Evolutionary conservation across 2,888 invertebrate species (phyloP), one percentile per base, ranked within the genome.

Genomic region (Allygus modestus): DNA sequence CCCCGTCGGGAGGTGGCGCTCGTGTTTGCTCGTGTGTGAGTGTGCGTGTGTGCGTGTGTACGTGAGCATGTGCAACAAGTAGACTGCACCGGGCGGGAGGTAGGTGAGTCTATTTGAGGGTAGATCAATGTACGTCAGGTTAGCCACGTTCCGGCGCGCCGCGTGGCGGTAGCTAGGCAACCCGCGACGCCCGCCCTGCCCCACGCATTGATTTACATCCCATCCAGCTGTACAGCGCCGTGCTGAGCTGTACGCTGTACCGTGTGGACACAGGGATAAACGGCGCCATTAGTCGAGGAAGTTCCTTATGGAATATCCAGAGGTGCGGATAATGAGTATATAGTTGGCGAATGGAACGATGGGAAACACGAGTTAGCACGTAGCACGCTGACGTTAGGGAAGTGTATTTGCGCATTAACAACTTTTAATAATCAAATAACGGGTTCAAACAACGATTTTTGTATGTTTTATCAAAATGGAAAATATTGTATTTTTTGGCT

Each of bases 51-150:
- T 51, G 51, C 17, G 75, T 26, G 46, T 51, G 51, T 26, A 43
- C 20, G 33, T 41, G 41, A 43, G 51, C 46, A 46, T 23, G 51
- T 51, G 79, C 79, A 79, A 79, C 79, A 79, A 79, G 79, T 79
- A 79, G 41, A 79, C 79, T 79, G 77, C 58, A 79, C 77, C 77
- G 46, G 51, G 51, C 26, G 28, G 51, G 33, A 1, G 77, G 79
- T 79, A 54, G 58, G 79, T 58, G 79, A 79, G 26, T 54, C 79
- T 79, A 79, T 79, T 79, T 79, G 58, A 79, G 79, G 79, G 79
- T 33, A 79, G 79, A 79, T 79, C 79, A 79, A 79, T 79, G 79
- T 33, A 79, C 79, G 31, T 11, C 33, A 51, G 79, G 79, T 79
- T 79, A 58, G 54, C 58, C 79, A 58, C 77, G 77, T 77, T 77